Evolutionary conservation across 2,888 invertebrate genomes (phyloP).

Genomic region (Dendrolimus houi): DNA sequence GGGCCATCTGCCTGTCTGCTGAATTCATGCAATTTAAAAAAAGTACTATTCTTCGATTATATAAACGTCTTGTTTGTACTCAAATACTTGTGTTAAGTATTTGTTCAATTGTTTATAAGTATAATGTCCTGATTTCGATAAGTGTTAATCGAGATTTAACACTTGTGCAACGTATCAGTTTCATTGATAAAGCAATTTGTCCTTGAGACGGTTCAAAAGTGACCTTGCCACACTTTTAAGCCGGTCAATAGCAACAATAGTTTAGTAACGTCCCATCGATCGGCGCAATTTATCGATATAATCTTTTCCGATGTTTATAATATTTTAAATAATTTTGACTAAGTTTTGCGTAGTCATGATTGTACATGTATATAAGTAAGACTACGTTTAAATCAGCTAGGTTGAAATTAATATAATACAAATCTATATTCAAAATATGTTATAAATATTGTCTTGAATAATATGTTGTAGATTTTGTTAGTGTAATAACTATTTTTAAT

Average conservation of each 20-base stretch:
- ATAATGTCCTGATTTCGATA: background rate
- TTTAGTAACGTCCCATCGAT: background rate
- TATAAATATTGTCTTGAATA: too few relatives aligned
- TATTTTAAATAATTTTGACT: too few relatives aligned
- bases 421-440: too few relatives aligned
- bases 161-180: slow-evolving; percentile 9
- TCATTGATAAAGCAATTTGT: background rate
- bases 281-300: background rate
- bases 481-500: too few relatives aligned
- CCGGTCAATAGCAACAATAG: slow-evolving; percentile 1
- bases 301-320: background rate
- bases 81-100: background rate
- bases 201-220: slow-evolving; percentile 2
- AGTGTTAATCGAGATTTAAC: background rate
- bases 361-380: too few relatives aligned
- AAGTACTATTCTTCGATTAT: too few relatives aligned
- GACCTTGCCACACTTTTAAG: slow-evolving; percentile 7
- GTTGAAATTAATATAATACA: too few relatives aligned
- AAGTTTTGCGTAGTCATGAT: too few relatives aligned
- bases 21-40: too few relatives aligned
- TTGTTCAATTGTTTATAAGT: background rate
- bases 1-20: background rate
- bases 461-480: too few relatives aligned
- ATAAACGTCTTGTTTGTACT: too few relatives aligned
- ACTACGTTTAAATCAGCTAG: too few relatives aligned